Base-by-base conservation (phyloP, 37 sponge, comb jelly and placozoan species). In the Theonella swinhoei region DNA sequence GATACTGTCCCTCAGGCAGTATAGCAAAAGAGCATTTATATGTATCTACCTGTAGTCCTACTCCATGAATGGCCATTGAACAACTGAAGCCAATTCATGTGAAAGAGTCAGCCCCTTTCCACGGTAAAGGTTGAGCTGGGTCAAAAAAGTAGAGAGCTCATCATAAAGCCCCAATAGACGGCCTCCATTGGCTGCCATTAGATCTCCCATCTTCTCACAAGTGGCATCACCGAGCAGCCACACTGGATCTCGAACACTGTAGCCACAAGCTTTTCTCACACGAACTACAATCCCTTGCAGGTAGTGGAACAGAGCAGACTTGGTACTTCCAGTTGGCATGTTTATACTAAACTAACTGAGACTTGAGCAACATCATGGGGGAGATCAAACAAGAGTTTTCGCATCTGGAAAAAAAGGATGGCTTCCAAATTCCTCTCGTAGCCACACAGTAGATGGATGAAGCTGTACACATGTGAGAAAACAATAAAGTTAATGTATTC, bases 181-280 rank as follows among this genome's bases (percentile, higher is more conserved):
- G 17, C 30, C 42, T 42, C 43, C 26, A 47, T 66, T 79, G 23
- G 9, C 67, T 3, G 47, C 43, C 80, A 79, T 79, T 3, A 79
- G 22, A 42, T 36, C 80, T 39, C 80, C 80, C 80, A 79, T 79
- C 39, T 64, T 79, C 32, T 79, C 68, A 66, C 47, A 79, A 9
- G 68, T 79, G 3, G 80, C 42, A 62, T 64, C 80, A 28, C 60
- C 80, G 1, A 79, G 68, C 20, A 79, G 80, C 80, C 80, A 64
- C 4, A 25, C 37, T 17, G 73, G 73, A 34, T 72, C 73, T 39
- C 73, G 73, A 26, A 68, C 2, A 3, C 42, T 4, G 69, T 5
- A 39, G 26, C 43, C 69, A 79, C 80, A 80, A 22, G 68, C 2
- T 37, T 70, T 68, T 31, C 72, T 39, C 1, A 26, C 58, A 26